Conservation (phyloP, 1,140 invertebrate species). For the Chymomyza costata region DNA sequence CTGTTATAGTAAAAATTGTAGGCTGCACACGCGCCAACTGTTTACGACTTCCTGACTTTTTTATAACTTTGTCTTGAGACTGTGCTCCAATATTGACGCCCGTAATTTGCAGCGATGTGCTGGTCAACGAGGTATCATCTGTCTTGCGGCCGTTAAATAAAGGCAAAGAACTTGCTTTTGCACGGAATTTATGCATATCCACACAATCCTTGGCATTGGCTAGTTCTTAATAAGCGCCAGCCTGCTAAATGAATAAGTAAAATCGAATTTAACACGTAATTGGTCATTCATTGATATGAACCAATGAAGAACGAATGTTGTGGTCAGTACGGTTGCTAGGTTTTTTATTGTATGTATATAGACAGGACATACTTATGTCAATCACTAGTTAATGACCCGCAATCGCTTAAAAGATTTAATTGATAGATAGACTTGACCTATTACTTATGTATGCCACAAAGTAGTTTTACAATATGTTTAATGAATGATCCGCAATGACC, state of each 20-base stretch:
- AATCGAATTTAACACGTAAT: slow-evolving; percentile 23
- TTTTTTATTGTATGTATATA: too few species aligned
- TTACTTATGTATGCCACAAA: too few species aligned
- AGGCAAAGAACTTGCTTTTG: slow-evolving; percentile 62
- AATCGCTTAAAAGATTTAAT: too few species aligned
- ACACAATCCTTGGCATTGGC: too few species aligned
- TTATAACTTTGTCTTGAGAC: not conserved
- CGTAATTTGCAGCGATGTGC: slow-evolving; percentile 48
- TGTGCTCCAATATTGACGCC: slow-evolving; percentile 7
- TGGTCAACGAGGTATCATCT: slow-evolving; percentile 58
- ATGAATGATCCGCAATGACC: too few species aligned
- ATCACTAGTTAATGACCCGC: too few species aligned
- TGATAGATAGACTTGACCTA: too few species aligned
- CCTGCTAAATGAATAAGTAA: slow-evolving; percentile 6
- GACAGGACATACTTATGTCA: too few species aligned
- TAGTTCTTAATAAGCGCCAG: not conserved
- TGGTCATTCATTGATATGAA: slow-evolving; percentile 13
- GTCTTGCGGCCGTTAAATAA: slow-evolving; percentile 67
- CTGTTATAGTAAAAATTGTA: slow-evolving; percentile 60
- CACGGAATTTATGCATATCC: slow-evolving; percentile 61
- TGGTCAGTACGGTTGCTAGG: slow-evolving; percentile 59
- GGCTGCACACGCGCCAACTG: slow-evolving; percentile 22
- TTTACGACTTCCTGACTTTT: slow-evolving; percentile 12
- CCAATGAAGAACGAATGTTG: too few species aligned
- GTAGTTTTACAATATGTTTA: too few species aligned